Evolutionary conservation across 2,113 vertebrate genomes (phyloP).

Genomic region (Corythornis madagascariensis): DNA sequence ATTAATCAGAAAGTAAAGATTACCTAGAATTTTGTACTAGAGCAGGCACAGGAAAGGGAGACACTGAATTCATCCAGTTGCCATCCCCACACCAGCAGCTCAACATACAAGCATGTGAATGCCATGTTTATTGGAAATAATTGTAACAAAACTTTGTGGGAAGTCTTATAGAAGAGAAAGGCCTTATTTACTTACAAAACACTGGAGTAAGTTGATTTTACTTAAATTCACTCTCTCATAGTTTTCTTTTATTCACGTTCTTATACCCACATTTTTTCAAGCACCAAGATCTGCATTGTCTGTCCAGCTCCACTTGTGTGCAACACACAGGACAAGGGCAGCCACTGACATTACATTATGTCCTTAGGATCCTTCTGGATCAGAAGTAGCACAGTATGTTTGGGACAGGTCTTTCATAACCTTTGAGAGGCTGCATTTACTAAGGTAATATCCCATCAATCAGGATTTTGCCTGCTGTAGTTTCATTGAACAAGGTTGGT

Average conservation of each 20-base stretch:
- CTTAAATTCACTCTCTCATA: background rate
- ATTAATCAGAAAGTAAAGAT: background rate
- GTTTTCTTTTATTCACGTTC: background rate
- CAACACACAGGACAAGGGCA: background rate
- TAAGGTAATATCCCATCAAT: background rate
- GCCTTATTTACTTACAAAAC: background rate
- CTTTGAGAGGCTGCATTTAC: background rate
- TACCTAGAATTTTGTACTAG: background rate
- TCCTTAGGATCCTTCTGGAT: background rate
- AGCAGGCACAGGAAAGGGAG: background rate
- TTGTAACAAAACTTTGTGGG: background rate
- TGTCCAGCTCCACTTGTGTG: background rate
- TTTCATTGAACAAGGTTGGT: background rate
- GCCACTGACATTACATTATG: fast-evolving
- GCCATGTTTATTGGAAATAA: background rate
- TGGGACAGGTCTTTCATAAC: background rate
- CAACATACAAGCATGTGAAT: background rate
- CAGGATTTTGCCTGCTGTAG: background rate
- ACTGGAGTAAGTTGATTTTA: background rate
- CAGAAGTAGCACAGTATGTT: background rate
- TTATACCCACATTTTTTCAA: background rate
- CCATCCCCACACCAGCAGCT: background rate
- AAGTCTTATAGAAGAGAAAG: background rate
- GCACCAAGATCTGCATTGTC: background rate
- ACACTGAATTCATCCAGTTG: background rate